phyloP scores from a whole-genome alignment of 37 sponge, comb jelly and placozoan genomes.

The Eunapius fragilis region DNA sequence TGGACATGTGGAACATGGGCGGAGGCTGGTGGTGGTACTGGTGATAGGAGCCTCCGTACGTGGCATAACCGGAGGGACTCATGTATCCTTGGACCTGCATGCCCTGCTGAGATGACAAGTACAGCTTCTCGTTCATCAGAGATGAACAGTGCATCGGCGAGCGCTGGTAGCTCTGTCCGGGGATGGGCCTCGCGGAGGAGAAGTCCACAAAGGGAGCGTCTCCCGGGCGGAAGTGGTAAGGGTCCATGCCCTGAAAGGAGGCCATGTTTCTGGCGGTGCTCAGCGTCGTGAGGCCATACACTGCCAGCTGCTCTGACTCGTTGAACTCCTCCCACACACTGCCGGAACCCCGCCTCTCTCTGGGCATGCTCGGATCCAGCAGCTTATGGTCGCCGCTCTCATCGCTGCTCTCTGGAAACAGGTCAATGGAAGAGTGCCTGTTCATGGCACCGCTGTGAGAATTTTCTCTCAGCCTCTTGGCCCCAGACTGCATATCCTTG shows the following conservation, averaged over 20 bases:
- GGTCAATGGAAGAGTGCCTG: conserved; percentile 15
- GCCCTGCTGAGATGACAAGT: background rate
- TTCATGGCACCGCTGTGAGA: conserved; percentile 24
- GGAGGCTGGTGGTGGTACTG: background rate
- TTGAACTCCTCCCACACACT: conserved; percentile 60
- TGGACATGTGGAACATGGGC: conserved; percentile 37
- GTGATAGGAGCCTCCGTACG: background rate
- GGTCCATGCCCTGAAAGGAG: conserved; percentile 36
- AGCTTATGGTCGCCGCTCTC: conserved; percentile 1
- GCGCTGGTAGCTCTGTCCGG: conserved; percentile 12
- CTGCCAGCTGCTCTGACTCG: conserved; percentile 61
- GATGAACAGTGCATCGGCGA: conserved; percentile 8
- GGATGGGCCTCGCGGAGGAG: background rate
- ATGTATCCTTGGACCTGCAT: background rate
- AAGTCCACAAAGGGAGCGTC: conserved; percentile 1
- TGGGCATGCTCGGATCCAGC: background rate
- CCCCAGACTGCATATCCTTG: background rate
- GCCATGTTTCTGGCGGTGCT: conserved; percentile 39
- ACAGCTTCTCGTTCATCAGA: background rate
- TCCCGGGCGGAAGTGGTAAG: conserved; percentile 24
- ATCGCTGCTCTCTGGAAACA: conserved; percentile 6
- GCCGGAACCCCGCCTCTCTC: conserved; percentile 14
- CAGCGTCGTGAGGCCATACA: conserved; percentile 50
- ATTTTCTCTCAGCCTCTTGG: conserved; percentile 27
- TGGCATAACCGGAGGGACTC: background rate